These are phyloP conservation scores for Phlogophora meticulosa DNA, from an alignment of 2,888 invertebrate genomes.

Conservation along the genomic window DNA sequence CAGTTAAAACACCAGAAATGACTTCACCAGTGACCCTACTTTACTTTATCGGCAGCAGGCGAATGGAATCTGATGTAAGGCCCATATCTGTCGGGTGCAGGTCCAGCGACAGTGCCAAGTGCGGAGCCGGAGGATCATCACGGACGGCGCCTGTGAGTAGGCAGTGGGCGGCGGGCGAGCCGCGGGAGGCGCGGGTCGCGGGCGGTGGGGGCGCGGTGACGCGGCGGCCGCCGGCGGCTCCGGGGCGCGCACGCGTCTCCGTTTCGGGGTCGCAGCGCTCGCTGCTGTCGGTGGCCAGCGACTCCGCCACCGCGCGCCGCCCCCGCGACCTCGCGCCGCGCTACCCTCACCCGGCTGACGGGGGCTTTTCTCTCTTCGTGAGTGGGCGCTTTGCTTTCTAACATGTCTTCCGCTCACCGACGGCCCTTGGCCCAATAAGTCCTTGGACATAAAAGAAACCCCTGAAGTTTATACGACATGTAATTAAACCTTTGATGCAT, in stretches of 20 bases:
- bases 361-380: constrained; percentile 90
- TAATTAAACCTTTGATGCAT: neutral
- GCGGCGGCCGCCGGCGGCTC: constrained; percentile 72
- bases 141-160: constrained; percentile 90
- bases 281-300: constrained; percentile 89
- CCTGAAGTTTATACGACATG: neutral
- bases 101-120: constrained; percentile 93
- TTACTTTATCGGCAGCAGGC: constrained; percentile 65
- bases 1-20: neutral
- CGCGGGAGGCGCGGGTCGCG: constrained; percentile 74
- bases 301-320: constrained; percentile 88
- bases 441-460: neutral
- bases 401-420: constrained; percentile 79
- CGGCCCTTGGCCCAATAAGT: constrained; percentile 65
- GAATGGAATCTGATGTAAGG: constrained; percentile 66
- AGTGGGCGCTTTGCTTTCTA: constrained; percentile 91
- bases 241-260: constrained; percentile 73
- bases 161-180: constrained; percentile 89
- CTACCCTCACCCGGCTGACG: constrained; percentile 85
- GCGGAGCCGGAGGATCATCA: constrained; percentile 87
- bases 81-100: constrained; percentile 78
- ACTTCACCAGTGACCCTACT: constrained; percentile 28
- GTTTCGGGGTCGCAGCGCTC: constrained; percentile 87
- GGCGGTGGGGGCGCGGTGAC: constrained; percentile 66
- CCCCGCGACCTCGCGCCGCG: constrained; percentile 84